Evolutionary conservation across 2,888 invertebrate species (phyloP).

Genomic region (Elysia crispata): DNA sequence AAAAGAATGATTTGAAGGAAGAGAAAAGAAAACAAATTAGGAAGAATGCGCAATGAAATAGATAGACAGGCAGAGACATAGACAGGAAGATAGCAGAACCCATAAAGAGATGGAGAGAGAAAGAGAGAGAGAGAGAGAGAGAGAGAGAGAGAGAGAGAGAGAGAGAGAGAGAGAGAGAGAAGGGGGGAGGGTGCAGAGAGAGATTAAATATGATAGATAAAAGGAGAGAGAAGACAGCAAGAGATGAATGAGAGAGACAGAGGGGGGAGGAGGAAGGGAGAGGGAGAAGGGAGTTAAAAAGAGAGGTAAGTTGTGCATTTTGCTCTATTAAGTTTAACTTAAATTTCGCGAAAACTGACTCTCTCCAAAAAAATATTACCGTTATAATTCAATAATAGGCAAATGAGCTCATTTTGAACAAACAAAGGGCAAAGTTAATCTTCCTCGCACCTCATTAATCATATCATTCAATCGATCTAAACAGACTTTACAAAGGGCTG

Average conservation of each 20-base stretch:
- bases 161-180: not conserved
- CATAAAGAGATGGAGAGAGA: not conserved
- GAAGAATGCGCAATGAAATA: not conserved
- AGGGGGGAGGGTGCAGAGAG: not conserved
- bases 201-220: not conserved
- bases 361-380: too few species aligned
- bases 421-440: too few species aligned
- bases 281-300: not conserved
- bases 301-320: not conserved
- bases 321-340: too few species aligned
- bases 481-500: too few species aligned
- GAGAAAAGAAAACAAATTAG: not conserved
- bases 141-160: not conserved
- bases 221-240: conserved; percentile 1
- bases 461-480: too few species aligned
- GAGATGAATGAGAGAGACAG: not conserved
- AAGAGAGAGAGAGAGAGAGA: not conserved
- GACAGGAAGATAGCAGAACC: not conserved
- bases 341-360: too few species aligned
- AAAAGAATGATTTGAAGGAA: too few species aligned
- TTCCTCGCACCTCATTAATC: too few species aligned
- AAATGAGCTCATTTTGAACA: too few species aligned
- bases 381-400: too few species aligned
- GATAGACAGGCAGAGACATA: too few species aligned
- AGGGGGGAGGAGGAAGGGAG: not conserved